Base-by-base conservation (phyloP, 2,797 vertebrate genomes). In the Thamnophis elegans region DNA sequence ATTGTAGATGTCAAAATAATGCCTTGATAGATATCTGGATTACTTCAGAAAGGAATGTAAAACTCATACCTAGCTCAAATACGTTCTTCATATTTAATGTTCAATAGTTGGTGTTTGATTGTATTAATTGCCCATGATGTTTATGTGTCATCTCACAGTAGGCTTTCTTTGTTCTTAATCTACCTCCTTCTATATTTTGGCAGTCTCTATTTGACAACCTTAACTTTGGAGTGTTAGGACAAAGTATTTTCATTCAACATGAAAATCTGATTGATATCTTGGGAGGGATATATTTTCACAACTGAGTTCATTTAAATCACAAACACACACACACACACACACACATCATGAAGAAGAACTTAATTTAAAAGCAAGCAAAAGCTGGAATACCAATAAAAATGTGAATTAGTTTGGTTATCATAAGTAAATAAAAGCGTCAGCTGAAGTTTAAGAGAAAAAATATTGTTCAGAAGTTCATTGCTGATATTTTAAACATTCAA, bases 231-330 rank as follows among this genome's bases (percentile, higher is more conserved):
- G 0, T 92, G 1, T 28, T 89, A 51, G 36, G 92, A 92, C 42
- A 95, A 92, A 4, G 6, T 1, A 2, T 92, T 93, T 92, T 55
- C 90, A 26, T 92, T 94, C 22, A 53, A 94, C 96, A 54, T 92
- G 51, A 91, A 90, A 95, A 92, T 90, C 5, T 88, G 6, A 91
- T 85, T 93, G 87, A 93, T 94, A n/a, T 96, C 22, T 5, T 95
- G 54, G 92, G 4, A 94, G 3, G 1, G 14, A 87, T 94, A 0
- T 54, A 56, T 94, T 94, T 94, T 56, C 18, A 56, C n/a, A 9
- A 3, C 25, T 56, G 56, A 88, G 62, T 94, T 94, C 55, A 32
- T 87, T 0, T 91, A 53, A 26, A 91, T 78, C 86, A 89, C 16
- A 87, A 4, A 82, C 20, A 73, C 13, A 26, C 13, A 58, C 55